Evolutionary conservation across 2,888 invertebrate species (phyloP), one percentile per base, ranked within the genome.

Genomic region (Drosophila fungiperda): DNA sequence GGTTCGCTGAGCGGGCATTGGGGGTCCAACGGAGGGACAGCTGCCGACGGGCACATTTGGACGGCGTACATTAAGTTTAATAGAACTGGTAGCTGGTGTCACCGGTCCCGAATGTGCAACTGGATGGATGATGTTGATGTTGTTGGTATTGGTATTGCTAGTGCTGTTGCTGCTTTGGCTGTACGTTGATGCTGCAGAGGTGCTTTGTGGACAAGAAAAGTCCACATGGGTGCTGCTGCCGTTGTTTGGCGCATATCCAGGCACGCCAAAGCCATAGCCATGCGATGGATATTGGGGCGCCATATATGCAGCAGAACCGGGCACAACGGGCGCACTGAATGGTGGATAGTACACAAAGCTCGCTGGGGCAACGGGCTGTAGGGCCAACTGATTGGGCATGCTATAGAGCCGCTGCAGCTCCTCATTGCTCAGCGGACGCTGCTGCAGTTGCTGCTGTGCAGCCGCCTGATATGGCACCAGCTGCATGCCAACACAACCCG

Each of bases 341-440:
- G 89, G 62, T 42, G 89, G 67, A 66, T 89, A 89, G 58, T 89
- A 85, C 1, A 81, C 48, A 45, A 72, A 84, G 20, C 84, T 82
- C 9, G 73, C 71, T 1, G 75, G 74, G 9, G 49, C 71, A 4
- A 75, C 78, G 3, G 82, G 76, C 40, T 76, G 85, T 36, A 85
- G 80, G 1, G 83, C 85, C 66, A 90, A 76, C 29, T 85, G 87
- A 52, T 80, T 74, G 17, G 91, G 87, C 93, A 93, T 89, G 78
- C 85, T 92, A 38, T 93, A 93, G 11, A 93, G 82, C 15, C 93
- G 91, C 61, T 91, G 91, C 15, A 93, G 79, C 68, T 93, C 92
- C 49, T 93, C 92, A 38, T 84, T 84, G 49, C 91, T 93, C 0
- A 93, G 77, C 7, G 92, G 92, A n/a, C 90, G 81, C 61, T 93